Evolutionary conservation across 2,797 vertebrate species (phyloP), one percentile per base, ranked within the genome.

Genomic region (Malacoraja senta): DNA sequence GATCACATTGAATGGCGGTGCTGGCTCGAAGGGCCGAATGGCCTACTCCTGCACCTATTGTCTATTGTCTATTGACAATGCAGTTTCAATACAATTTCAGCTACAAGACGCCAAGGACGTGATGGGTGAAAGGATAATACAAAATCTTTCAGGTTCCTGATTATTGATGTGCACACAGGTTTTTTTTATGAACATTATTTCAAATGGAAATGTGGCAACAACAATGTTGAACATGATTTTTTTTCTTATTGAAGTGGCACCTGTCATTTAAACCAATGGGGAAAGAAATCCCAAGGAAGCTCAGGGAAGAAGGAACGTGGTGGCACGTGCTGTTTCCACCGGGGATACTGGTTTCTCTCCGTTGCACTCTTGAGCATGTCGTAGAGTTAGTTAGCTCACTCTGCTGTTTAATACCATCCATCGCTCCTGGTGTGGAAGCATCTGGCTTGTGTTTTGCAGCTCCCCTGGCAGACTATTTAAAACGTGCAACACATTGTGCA

Each of bases 371-470:
- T 35, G 63, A 32, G 8, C 24, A 32, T 88, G 65, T 12, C 29
- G 12, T 15, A 61, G 58, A 61, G 26, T n/a, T 86, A 12, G 53
- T n/a, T n/a, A 26, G 24, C 24, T 86, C 63, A 88, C 61, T 35
- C 13, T 26, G 4, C 61, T 29, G 8, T 32, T 86, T n/a, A 32
- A 4, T 32, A 19, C 63, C n/a, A 35, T 68, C 63, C 65, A 9
- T 35, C 7, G 21, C 61, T 24, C n/a, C 9, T 10, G 8, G n/a
- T 19, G 7, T 35, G 63, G 63, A 68, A 68, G n/a, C 61, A 88
- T 65, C 84, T 88, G 61, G 84, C 84, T 35, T 68, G 29, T 35
- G 63, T 88, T 68, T 88, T 88, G 84, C n/a, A 68, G 63, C 63
- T 88, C n/a, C 63, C 84, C 15, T 63, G 2, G 63, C 68, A 88